Evolutionary conservation across 2,113 vertebrate species (phyloP).

Genomic region (Oenanthe oenanthe): DNA sequence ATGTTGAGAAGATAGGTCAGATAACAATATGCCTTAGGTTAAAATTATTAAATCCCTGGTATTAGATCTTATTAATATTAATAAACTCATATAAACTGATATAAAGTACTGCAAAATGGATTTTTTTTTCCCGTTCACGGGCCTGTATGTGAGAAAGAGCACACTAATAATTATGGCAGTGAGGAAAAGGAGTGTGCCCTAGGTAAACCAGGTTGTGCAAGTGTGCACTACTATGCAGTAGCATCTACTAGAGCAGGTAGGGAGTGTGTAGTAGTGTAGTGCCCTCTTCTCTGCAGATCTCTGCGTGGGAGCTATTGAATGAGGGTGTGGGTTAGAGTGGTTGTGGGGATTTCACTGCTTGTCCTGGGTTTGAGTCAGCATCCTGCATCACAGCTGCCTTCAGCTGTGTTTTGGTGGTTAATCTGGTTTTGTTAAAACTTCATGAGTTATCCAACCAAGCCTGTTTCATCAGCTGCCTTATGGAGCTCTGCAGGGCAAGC

Average conservation of each 20-base stretch:
- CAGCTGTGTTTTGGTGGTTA: not conserved
- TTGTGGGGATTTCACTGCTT: not conserved
- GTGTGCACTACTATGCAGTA: rapidly evolving
- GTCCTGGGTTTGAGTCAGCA: not conserved
- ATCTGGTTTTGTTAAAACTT: not conserved
- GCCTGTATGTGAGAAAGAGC: not conserved
- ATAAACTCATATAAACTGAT: not conserved
- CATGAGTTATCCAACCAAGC: not conserved
- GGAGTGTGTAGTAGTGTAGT: rapidly evolving
- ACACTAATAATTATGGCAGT: not conserved
- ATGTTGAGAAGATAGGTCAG: not conserved
- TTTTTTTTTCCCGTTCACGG: not conserved
- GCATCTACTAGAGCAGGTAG: not conserved
- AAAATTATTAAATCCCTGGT: not conserved
- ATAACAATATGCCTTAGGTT: not conserved
- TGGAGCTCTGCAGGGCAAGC: not conserved
- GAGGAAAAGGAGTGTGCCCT: not conserved
- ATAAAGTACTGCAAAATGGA: not conserved
- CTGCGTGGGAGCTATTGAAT: not conserved
- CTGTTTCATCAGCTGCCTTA: not conserved
- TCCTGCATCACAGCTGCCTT: not conserved
- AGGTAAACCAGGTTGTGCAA: not conserved
- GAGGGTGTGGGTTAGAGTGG: not conserved
- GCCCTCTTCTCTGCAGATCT: not conserved
- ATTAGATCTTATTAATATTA: not conserved